Evolutionary conservation across 2,113 vertebrate species (phyloP), one percentile per base, ranked within the genome.

Genomic region (Crotophaga sulcirostris): DNA sequence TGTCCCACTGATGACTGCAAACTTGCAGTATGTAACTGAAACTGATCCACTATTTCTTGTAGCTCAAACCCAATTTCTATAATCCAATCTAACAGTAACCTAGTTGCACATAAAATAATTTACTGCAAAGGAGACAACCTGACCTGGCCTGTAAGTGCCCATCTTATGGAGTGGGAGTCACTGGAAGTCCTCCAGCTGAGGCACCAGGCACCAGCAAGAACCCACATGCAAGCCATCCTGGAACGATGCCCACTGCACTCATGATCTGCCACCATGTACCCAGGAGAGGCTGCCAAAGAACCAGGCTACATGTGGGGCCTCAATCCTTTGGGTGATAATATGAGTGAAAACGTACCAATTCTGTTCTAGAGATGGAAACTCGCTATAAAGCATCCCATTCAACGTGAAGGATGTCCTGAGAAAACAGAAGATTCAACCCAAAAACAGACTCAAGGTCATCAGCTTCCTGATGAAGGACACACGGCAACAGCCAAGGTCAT

Each of bases 261-360:
- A 7, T 10, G 34, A 28, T 55, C 63, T 47, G n/a, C 44, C 26
- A 47, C 19, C 14, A 25, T 25, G 18, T 7, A 24, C 25, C 21
- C 51, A 55, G 58, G 16, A 45, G n/a, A 54, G 7, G 8, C 40
- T 75, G 88, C 59, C 55, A 62, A 58, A 38, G 28, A 89, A 17
- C 29, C 1, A 17, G 24, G 29, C 2, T 8, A 6, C 10, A 1
- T 3, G 0, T 1, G 3, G 13, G 4, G 0, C 38, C 25, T 55
- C 23, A 8, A 28, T 34, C n/a, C 51, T 54, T 24, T 2, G 14
- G 5, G 31, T 17, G 40, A 13, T 24, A 24, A 36, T 4, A 9
- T 2, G 3, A 4, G 9, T 44, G 19, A 49, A 60, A 69, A n/a
- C 1, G 8, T 26, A 55, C 2, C 5, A 15, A 23, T 33, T 63